These are phyloP conservation scores for Macropodus opercularis DNA, from an alignment of 2,797 vertebrate species.

Conservation along the genomic window DNA sequence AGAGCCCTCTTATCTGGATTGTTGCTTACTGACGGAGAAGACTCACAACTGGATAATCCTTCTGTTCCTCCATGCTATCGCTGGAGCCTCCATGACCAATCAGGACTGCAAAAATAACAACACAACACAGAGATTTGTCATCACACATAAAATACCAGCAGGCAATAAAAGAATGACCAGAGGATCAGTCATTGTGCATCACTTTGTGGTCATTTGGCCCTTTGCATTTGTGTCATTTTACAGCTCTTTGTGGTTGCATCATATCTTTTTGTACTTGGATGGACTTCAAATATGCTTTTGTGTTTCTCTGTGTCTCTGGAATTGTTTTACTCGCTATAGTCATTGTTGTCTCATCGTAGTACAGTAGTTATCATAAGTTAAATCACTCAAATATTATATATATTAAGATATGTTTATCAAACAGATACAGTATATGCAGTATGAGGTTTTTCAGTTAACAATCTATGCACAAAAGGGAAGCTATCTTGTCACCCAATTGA, in stretches of 20 bases:
- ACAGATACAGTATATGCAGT: no score
- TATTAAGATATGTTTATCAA: no score
- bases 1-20: slow-evolving; percentile 53
- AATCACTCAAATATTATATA: no score
- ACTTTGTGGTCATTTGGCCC: no score
- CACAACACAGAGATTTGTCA: slow-evolving; percentile 3
- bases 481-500: neutral
- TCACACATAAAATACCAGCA: no score
- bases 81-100: slow-evolving; percentile 61
- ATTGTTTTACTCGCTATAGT: neutral
- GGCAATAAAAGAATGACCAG: no score
- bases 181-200: no score
- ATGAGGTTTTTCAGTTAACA: neutral
- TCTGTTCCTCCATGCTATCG: slow-evolving; percentile 48
- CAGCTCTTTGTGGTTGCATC: no score
- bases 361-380: no score
- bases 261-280: no score
- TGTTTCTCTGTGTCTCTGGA: neutral
- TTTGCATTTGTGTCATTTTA: neutral
- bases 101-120: slow-evolving; percentile 77
- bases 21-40: slow-evolving; percentile 46
- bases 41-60: slow-evolving; percentile 44
- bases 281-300: no score
- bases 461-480: neutral
- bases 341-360: neutral